Conservation (phyloP, 2,888 invertebrate genomes). For the Andricus curvator region DNA sequence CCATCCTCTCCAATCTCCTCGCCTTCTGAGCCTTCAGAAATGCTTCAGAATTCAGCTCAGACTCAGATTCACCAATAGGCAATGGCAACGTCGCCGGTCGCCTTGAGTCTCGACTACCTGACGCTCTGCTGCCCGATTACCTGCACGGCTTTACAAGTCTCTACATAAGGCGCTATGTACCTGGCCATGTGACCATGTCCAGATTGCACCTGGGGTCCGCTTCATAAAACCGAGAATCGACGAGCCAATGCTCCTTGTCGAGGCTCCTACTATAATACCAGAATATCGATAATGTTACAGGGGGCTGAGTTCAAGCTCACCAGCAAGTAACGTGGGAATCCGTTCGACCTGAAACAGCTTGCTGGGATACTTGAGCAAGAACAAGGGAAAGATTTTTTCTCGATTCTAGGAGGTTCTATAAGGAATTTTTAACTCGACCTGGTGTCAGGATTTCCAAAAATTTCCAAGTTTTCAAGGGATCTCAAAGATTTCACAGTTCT, state of each 20-base stretch:
- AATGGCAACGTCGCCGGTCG: constrained; percentile 18
- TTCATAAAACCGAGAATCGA: constrained; percentile 37
- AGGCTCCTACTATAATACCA: neutral
- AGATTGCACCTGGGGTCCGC: constrained; percentile 34
- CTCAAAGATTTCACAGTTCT: too few species aligned
- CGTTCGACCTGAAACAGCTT: constrained; percentile 34
- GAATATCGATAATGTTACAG: constrained; percentile 38
- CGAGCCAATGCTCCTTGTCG: constrained; percentile 11
- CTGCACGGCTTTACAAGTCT: constrained; percentile 5
- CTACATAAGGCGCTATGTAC: constrained; percentile 12
- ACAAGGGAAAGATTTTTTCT: constrained; percentile 9
- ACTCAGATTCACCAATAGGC: constrained; percentile 14
- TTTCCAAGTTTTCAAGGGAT: too few species aligned
- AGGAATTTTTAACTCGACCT: neutral
- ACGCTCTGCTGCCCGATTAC: constrained; percentile 30
- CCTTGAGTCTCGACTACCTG: constrained; percentile 28
- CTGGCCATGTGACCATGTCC: constrained; percentile 21
- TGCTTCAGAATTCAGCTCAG: constrained; percentile 5
- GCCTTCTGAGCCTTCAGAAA: constrained; percentile 12
- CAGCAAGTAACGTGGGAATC: constrained; percentile 37
- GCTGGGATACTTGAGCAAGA: neutral
- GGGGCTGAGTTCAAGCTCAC: constrained; percentile 12
- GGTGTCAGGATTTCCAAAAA: neutral
- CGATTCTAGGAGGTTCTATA: neutral
- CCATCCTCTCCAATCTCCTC: constrained; percentile 21